Base-by-base conservation (phyloP, 2,888 invertebrate genomes). In the Nasonovia ribisnigri region DNA sequence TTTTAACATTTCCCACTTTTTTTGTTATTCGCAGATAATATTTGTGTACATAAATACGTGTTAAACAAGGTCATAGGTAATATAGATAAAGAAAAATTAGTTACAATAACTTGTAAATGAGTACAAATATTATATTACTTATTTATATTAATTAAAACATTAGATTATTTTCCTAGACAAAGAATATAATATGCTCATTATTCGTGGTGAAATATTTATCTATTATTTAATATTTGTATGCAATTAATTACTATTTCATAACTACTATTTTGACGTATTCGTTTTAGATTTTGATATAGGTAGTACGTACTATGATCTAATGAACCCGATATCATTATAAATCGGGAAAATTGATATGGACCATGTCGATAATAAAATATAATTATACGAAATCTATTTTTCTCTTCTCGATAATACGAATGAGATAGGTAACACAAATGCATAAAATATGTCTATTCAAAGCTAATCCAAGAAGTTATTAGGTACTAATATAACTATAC, bases 61-160 rank as follows among this genome's bases (percentile, higher is more conserved):
- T 92, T 88, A 77, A 92, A 92, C 88, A 88, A 92, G 92, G 92
- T 92, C 54, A 92, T 88, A 88, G 88, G 92, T 77, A 88, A 88
- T 88, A 88, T 77, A 92, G 92, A 92, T 92, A 51, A 92, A 51
- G 67, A 77, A 87, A 67, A 88, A 92, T 88, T 67, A 92, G 67
- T 77, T 77, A 43, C n/a, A 51, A 46, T 60, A 57, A 86, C 57
- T 46, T 43, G n/a, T 88, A 92, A 92, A 88, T 4, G 86, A 46
- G 60, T 13, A 54, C 42, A 77, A n/a, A 88, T 67, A 87, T 57
- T 88, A 88, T 54, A 51, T 48, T 67, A 87, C 16, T 67, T 29
- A 67, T 88, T 57, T 67, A 46, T 43, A 92, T 92, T 24, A 67
- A 77, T 92, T 51, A 88, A 54, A 67, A 92, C n/a, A 1, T 92